Conservation (phyloP, 2,113 vertebrate genomes). For the Petrocephalus microphthalmus region DNA sequence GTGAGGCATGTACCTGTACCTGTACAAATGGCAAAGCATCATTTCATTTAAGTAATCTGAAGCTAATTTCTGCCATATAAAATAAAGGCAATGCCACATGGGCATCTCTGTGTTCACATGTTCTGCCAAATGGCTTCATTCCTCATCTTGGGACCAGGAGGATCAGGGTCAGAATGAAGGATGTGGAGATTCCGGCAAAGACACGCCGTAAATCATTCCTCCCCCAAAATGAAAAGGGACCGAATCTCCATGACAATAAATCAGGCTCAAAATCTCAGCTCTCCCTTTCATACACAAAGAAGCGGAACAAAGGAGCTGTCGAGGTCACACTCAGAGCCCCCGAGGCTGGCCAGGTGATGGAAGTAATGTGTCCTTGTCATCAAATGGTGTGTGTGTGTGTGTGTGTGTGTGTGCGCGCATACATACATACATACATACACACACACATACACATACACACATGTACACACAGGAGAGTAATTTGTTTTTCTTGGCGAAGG, state of each 20-base stretch:
- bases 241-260: background rate
- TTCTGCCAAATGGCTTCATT: background rate
- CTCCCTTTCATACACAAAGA: background rate
- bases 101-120: background rate
- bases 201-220: background rate
- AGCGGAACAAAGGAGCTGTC: background rate
- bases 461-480: too few relatives aligned
- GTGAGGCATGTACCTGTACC: background rate
- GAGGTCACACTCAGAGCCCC: background rate
- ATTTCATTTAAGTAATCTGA: background rate
- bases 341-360: background rate
- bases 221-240: background rate
- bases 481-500: background rate
- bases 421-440: too few relatives aligned
- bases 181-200: background rate
- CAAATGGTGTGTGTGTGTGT: too few relatives aligned
- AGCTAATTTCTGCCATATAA: background rate
- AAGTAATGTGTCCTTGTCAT: background rate
- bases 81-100: background rate
- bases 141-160: background rate
- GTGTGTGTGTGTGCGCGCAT: too few relatives aligned
- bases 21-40: background rate
- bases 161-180: background rate
- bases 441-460: background rate
- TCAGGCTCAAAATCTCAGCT: background rate